phyloP scores from a whole-genome alignment of 2,113 vertebrate genomes.

The Ivindomyrus marchei region DNA sequence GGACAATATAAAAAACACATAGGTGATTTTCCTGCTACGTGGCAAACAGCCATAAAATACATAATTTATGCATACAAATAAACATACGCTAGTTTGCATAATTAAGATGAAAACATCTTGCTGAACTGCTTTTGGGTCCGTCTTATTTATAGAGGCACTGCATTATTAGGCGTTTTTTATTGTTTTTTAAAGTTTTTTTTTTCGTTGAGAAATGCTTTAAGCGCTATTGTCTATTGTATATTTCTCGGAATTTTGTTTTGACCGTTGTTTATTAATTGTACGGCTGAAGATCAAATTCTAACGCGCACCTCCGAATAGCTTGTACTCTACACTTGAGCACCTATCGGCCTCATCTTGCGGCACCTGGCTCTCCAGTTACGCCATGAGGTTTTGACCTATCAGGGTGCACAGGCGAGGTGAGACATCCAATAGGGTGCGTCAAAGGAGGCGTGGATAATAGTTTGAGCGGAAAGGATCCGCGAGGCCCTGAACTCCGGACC shows the following conservation, averaged over 20 bases:
- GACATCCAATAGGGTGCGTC: neutral
- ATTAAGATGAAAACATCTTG: neutral
- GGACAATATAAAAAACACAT: neutral
- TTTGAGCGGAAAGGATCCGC: conserved; percentile 30
- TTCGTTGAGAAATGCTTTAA: neutral
- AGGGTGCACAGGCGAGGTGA: neutral
- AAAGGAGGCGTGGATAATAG: conserved; percentile 29
- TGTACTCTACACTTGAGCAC: neutral
- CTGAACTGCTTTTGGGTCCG: neutral
- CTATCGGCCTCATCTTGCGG: neutral
- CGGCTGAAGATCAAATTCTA: neutral
- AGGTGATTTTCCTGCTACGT: neutral
- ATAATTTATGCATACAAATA: neutral
- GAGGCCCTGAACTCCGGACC: conserved; percentile 14
- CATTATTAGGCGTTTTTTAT: neutral
- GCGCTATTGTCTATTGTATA: neutral
- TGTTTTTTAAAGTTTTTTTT: neutral
- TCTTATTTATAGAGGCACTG: neutral
- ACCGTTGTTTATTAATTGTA: neutral
- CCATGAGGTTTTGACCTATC: conserved; percentile 47
- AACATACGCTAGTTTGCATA: neutral
- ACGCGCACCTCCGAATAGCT: neutral
- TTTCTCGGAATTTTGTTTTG: neutral
- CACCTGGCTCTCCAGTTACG: conserved; percentile 34
- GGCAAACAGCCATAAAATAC: neutral